A percentile compares a stretch with the other conserved stretches of the same genome.
phyloP scores from a whole-genome alignment of 2,113 vertebrate species.

The Neotragus moschatus region DNA sequence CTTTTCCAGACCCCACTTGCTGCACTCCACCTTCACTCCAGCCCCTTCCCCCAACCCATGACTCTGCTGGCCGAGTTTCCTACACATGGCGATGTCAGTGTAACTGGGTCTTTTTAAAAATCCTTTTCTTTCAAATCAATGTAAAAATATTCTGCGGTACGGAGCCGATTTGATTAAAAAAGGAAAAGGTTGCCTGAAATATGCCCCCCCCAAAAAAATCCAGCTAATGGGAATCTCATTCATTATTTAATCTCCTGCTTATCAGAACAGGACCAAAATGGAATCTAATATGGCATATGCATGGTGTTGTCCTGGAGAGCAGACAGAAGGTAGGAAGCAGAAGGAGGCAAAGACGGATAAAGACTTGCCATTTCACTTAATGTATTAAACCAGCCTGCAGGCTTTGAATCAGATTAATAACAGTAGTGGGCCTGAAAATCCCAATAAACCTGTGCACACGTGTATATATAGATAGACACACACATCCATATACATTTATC shows the following conservation, averaged over 20 bases:
- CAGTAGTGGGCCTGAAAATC: constrained; percentile 71
- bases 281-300: constrained; percentile 81
- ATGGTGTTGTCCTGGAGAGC: constrained; percentile 78
- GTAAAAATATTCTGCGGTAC: constrained; percentile 79
- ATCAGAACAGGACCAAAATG: constrained; percentile 83
- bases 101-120: constrained; percentile 33
- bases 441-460: not conserved
- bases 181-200: constrained; percentile 77
- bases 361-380: constrained; percentile 79
- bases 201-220: constrained; percentile 72
- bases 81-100: not conserved
- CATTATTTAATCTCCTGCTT: constrained; percentile 85
- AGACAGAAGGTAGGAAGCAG: constrained; percentile 74
- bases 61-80: not conserved
- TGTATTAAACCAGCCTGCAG: constrained; percentile 80
- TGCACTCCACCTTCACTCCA: not conserved
- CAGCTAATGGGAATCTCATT: constrained; percentile 85
- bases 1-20: not conserved
- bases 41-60: fast-evolving
- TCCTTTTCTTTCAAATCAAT: constrained; percentile 75
- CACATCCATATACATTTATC: constrained; percentile 41
- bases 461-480: constrained; percentile 26
- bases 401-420: constrained; percentile 83
- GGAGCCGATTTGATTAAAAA: constrained; percentile 80
- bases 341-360: constrained; percentile 69